phyloP scores from a whole-genome alignment of 2,113 vertebrate species.

The Chaenogobius annularis region DNA sequence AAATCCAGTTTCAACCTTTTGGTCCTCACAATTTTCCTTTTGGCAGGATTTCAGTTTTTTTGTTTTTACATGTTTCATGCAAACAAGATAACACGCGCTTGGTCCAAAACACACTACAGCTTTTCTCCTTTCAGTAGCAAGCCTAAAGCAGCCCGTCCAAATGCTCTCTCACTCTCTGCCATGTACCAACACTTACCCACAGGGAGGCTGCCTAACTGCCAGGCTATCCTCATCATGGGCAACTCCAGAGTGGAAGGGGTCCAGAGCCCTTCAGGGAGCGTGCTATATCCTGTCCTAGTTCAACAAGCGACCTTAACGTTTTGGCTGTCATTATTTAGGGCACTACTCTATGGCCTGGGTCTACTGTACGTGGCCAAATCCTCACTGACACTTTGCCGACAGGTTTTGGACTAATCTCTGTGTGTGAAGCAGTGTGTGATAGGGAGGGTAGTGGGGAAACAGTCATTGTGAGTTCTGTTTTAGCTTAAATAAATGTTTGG shows the following conservation, averaged over 20 bases:
- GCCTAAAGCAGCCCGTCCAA: neutral
- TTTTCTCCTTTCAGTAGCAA: neutral
- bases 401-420: constrained; percentile 11
- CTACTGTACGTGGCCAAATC: neutral
- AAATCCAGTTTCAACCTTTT: constrained; percentile 6
- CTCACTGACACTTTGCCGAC: neutral
- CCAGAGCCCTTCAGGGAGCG: constrained; percentile 28
- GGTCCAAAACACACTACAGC: neutral
- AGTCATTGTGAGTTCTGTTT: neutral
- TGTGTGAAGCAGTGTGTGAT: constrained; percentile 16
- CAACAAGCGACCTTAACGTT: constrained; percentile 6
- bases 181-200: constrained; percentile 11
- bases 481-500: neutral
- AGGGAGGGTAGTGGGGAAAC: neutral
- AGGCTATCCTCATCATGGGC: constrained; percentile 30
- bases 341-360: neutral
- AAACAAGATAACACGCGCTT: neutral
- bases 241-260: constrained; percentile 34
- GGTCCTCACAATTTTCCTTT: neutral
- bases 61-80: neutral
- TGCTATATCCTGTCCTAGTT: constrained; percentile 34
- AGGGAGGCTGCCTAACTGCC: constrained; percentile 5
- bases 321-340: constrained; percentile 1
- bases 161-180: constrained; percentile 29
- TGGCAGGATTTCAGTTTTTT: neutral